A percentile compares a stretch with the other conserved stretches of the same genome.
Evolutionary conservation across 2,797 vertebrate species (phyloP).

Genomic region (Dromococcyx pavoninus): DNA sequence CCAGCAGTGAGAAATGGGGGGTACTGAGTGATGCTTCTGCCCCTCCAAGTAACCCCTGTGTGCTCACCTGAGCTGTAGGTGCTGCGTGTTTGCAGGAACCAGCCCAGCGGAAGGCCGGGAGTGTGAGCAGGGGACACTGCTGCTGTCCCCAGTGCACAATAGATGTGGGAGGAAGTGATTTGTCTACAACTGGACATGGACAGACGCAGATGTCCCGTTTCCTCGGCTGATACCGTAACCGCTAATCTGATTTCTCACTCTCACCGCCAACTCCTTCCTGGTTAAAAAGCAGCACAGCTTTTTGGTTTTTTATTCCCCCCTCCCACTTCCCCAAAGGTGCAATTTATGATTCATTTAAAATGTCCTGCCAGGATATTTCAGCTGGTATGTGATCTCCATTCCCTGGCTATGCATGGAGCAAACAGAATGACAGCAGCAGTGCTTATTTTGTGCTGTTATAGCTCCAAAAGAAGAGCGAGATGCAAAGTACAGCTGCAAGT

Average conservation of each 20-base stretch:
- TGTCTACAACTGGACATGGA: neutral
- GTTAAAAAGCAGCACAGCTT: neutral
- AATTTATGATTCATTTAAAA: neutral
- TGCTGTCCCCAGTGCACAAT: neutral
- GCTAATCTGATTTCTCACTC: neutral
- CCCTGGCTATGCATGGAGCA: neutral
- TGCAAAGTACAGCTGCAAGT: slow-evolving; percentile 30
- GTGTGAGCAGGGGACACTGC: neutral
- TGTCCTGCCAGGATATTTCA: neutral
- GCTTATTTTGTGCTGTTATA: neutral
- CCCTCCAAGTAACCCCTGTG: neutral
- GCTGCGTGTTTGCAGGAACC: neutral
- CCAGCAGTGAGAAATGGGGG: fast-evolving
- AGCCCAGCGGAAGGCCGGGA: neutral
- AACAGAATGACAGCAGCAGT: fast-evolving
- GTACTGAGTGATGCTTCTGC: neutral
- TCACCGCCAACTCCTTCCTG: neutral
- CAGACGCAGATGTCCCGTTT: neutral
- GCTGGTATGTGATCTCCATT: neutral
- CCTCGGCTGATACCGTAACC: neutral
- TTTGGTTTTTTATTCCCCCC: neutral
- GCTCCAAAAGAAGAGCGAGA: neutral
- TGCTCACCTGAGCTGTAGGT: neutral
- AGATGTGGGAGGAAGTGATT: slow-evolving; percentile 47
- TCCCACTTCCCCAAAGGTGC: neutral